Conservation (phyloP, 2,888 invertebrate species). For the Caradrina kadenii region DNA sequence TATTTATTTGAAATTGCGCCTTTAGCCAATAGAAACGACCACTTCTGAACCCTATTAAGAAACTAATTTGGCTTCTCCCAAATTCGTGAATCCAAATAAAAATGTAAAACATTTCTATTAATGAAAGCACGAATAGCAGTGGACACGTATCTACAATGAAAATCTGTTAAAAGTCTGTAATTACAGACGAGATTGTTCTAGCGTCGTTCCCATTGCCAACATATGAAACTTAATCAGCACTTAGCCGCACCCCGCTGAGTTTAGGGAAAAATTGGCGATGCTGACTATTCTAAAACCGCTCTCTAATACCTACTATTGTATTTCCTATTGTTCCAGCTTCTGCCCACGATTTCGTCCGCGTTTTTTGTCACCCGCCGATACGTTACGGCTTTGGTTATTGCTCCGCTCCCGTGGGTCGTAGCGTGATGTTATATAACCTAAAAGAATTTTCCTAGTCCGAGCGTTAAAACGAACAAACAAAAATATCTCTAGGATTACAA, state of each 20-base stretch:
- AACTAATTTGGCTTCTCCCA: constrained; percentile 9
- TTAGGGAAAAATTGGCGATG: constrained; percentile 44
- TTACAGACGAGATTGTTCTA: constrained; percentile 47
- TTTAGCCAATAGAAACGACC: neutral
- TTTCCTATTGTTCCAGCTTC: constrained; percentile 5
- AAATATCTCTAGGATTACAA: too few relatives aligned
- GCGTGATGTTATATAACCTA: too few relatives aligned
- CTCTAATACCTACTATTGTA: constrained; percentile 27
- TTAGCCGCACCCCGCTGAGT: constrained; percentile 74
- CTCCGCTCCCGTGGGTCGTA: too few relatives aligned
- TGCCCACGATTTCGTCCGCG: too few relatives aligned
- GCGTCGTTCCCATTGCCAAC: constrained; percentile 75
- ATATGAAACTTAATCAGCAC: constrained; percentile 83
- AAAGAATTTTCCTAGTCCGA: too few relatives aligned
- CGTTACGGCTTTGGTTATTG: too few relatives aligned
- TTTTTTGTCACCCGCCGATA: too few relatives aligned
- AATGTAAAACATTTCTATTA: constrained; percentile 32
- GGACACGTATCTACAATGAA: constrained; percentile 34
- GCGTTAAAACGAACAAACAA: too few relatives aligned
- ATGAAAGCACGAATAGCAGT: constrained; percentile 9
- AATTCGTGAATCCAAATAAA: constrained; percentile 20
- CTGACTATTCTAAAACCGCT: constrained; percentile 38
- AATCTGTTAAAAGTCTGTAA: constrained; percentile 43
- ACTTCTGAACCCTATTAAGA: neutral
- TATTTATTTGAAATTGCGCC: too few relatives aligned